Percentiles rank a stretch among this genome's conserved stretches.
Evolutionary conservation across 2,888 invertebrate genomes (phyloP).

Genomic region (Holacanthella duospinosa): DNA sequence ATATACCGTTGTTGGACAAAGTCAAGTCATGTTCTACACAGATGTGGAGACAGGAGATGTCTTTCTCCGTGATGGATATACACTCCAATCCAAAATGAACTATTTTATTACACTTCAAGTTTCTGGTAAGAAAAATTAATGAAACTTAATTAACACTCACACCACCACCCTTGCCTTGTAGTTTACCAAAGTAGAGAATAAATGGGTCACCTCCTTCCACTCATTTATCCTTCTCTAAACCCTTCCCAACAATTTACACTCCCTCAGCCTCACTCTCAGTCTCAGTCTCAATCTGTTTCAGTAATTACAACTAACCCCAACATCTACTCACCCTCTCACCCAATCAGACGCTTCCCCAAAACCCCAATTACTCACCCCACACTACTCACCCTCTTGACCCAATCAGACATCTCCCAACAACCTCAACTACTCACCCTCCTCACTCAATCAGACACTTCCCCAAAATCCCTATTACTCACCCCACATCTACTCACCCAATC

Average conservation of each 20-base stretch:
- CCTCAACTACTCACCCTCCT: too few relatives aligned
- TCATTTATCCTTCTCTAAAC: constrained; percentile 1
- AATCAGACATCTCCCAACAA: too few relatives aligned
- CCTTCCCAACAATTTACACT: not conserved
- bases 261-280: too few relatives aligned
- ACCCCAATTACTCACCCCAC: too few relatives aligned
- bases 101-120: constrained; percentile 36
- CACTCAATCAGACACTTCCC: too few relatives aligned
- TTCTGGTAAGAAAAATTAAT: constrained; percentile 23
- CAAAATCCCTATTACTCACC: too few relatives aligned
- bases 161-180: not conserved
- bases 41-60: constrained; percentile 38
- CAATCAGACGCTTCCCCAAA: too few relatives aligned
- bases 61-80: constrained; percentile 33
- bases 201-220: not conserved
- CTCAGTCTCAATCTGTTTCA: too few relatives aligned
- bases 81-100: constrained; percentile 27
- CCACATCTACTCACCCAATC: too few relatives aligned
- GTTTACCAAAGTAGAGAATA: not conserved
- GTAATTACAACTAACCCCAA: too few relatives aligned
- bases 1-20: constrained; percentile 31
- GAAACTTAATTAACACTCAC: not conserved
- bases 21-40: constrained; percentile 30
- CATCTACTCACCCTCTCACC: too few relatives aligned
- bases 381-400: too few relatives aligned